phyloP scores from a whole-genome alignment of 2,113 vertebrate genomes.

The Prunella himalayana region DNA sequence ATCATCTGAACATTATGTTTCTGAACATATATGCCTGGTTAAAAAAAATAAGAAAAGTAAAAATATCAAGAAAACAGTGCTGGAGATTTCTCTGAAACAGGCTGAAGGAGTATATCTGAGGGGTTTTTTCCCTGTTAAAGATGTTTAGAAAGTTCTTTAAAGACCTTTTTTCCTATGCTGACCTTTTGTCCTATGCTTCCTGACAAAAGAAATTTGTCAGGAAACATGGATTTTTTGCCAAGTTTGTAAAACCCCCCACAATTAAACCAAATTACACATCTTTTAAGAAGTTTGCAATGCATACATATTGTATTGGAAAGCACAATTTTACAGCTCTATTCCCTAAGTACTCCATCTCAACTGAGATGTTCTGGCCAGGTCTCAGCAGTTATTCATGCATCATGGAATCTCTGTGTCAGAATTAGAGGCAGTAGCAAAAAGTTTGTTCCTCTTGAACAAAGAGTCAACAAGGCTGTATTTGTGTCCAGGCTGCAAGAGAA shows the following conservation, averaged over 20 bases:
- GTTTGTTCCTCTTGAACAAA: neutral
- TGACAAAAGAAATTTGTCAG: neutral
- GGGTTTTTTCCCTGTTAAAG: neutral
- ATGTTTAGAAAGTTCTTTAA: neutral
- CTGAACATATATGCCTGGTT: rapidly evolving
- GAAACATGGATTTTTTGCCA: neutral
- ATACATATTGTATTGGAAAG: neutral
- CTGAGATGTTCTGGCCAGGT: neutral
- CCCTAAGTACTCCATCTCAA: neutral
- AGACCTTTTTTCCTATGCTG: neutral
- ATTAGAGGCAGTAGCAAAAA: neutral
- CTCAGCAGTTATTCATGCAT: neutral
- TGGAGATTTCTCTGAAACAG: neutral
- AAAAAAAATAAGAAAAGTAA: neutral
- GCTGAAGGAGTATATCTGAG: neutral
- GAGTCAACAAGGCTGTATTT: rapidly evolving
- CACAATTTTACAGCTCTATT: neutral
- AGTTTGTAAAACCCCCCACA: neutral
- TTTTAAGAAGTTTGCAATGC: neutral
- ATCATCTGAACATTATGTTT: neutral
- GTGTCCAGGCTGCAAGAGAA: neutral
- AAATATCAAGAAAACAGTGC: neutral
- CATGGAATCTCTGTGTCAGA: neutral
- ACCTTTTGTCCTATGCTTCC: neutral
- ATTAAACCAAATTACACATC: neutral